These are phyloP conservation scores for Drosophila ustulata DNA, from an alignment of 2,888 invertebrate species.

Conservation along the genomic window DNA sequence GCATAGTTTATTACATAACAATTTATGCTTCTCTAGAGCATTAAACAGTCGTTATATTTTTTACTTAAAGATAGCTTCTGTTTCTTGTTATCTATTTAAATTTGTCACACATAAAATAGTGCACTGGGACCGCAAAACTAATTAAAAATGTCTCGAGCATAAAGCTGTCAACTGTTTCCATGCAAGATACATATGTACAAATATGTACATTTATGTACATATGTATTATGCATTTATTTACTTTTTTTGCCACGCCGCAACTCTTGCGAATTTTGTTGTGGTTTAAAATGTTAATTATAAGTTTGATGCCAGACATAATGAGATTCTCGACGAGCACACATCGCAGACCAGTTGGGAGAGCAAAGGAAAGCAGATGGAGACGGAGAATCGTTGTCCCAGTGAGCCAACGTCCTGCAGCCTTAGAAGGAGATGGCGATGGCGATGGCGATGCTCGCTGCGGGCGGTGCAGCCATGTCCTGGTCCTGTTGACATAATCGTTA, in stretches of 20 bases:
- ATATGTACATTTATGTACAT: background rate
- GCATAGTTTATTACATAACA: too few relatives aligned
- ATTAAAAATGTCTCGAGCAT: constrained; percentile 68
- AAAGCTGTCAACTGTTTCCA: constrained; percentile 18
- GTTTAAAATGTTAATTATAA: constrained; percentile 78
- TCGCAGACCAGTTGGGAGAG: background rate
- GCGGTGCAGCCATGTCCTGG: constrained; percentile 34
- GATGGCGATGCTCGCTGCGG: constrained; percentile 35
- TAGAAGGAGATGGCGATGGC: background rate
- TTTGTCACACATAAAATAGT: background rate
- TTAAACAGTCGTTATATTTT: background rate
- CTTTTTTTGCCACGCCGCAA: constrained; percentile 3
- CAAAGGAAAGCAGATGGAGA: background rate
- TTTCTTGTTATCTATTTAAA: constrained; percentile 8
- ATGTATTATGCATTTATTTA: constrained; percentile 7
- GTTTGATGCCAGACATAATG: constrained; percentile 72
- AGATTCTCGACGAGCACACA: constrained; percentile 54
- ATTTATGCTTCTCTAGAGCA: background rate
- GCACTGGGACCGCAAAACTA: constrained; percentile 71
- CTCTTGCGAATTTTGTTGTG: constrained; percentile 59
- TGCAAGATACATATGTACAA: background rate
- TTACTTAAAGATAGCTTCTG: background rate
- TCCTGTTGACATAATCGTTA: constrained; percentile 81
- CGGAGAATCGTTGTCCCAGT: background rate
- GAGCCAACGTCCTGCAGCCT: constrained; percentile 2